These are phyloP conservation scores for Gymnorhina tibicen DNA, from an alignment of 2,113 vertebrate genomes.

Conservation along the genomic window DNA sequence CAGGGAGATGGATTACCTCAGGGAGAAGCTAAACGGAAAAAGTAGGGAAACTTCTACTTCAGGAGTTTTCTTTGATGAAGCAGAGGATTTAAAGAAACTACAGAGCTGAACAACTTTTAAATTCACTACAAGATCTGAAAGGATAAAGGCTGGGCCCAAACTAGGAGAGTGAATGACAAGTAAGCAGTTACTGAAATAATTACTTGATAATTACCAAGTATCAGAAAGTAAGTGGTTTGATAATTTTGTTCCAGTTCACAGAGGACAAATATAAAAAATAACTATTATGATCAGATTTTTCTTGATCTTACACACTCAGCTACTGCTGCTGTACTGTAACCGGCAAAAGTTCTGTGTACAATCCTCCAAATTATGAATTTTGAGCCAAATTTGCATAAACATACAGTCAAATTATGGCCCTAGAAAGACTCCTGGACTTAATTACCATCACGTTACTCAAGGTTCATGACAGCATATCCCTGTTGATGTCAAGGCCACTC, in stretches of 20 bases:
- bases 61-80: not conserved
- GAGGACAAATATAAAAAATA: not conserved
- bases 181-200: not conserved
- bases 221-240: not conserved
- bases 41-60: not conserved
- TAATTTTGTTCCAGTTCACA: not conserved
- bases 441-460: not conserved
- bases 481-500: not conserved
- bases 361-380: not conserved
- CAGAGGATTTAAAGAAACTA: not conserved
- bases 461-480: not conserved
- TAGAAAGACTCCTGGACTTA: not conserved
- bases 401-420: not conserved
- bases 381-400: not conserved
- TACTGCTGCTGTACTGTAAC: not conserved
- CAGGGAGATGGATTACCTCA: not conserved
- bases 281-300: not conserved
- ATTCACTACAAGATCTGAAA: not conserved
- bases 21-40: not conserved
- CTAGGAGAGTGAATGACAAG: not conserved
- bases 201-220: not conserved
- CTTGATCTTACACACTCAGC: not conserved
- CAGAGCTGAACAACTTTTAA: not conserved
- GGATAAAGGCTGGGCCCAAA: not conserved
- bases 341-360: not conserved